phyloP scores from a whole-genome alignment of 1,140 invertebrate species.

The Leptoteleia sp. region DNA sequence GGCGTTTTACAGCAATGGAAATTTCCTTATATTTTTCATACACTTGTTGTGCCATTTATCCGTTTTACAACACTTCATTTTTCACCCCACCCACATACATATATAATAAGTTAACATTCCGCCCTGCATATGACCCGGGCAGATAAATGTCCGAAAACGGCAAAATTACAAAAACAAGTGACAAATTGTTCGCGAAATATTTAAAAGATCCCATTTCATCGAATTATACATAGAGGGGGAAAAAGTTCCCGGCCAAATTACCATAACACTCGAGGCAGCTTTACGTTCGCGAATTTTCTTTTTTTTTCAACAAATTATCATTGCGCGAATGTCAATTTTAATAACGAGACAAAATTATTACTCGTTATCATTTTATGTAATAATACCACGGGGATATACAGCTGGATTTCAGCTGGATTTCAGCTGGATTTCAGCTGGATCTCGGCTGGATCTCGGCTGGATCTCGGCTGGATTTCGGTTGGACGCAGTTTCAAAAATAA shows the following conservation, averaged over 20 bases:
- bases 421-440: no score
- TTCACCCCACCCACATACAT: constrained; percentile 20
- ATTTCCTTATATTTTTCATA: constrained; percentile 51
- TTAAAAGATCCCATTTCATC: constrained; percentile 4
- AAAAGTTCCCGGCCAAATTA: not conserved
- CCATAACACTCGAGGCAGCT: not conserved
- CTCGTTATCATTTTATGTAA: no score
- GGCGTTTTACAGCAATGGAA: no score
- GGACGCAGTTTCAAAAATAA: no score
- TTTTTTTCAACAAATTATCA: not conserved
- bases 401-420: no score
- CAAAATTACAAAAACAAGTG: constrained; percentile 7
- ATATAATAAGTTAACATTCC: constrained; percentile 22
- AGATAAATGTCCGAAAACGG: not conserved
- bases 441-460: no score
- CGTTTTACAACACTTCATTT: constrained; percentile 38
- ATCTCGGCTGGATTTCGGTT: no score
- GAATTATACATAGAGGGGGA: no score
- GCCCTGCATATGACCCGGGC: constrained; percentile 2
- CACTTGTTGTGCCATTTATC: constrained; percentile 43
- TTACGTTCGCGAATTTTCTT: not conserved
- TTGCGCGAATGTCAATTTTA: no score
- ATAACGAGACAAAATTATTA: no score
- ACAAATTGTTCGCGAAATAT: constrained; percentile 13
- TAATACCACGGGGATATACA: no score